Evolutionary conservation across 2,113 vertebrate genomes (phyloP), one percentile per base, ranked within the genome.

Genomic region (Paratilapia polleni): DNA sequence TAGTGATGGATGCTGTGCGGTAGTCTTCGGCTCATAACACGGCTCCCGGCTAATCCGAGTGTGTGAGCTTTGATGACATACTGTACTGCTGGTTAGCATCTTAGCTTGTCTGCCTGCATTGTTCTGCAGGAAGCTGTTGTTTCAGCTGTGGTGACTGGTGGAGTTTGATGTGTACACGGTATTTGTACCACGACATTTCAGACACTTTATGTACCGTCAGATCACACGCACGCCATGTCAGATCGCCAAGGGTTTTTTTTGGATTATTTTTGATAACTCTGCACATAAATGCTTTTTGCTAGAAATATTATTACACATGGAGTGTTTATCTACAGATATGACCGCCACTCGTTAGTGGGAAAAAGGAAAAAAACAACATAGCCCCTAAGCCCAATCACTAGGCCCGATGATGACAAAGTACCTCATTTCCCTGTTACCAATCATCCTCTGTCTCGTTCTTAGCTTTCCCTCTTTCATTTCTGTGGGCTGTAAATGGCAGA

Each of bases 401-500:
- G 78, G 85, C 78, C 74, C 84, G 41, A 91, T 92, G 80, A 91
- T 94, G 93, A 94, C 93, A 94, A 93, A 93, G 91, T 87, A 88
- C 84, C 93, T 93, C 82, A 92, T 94, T 94, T 94, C 93, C 92
- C 90, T 90, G 88, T 89, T 90, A 92, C 89, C 90, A 92, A 89
- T 92, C 88, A 92, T 87, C 84, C 83, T 82, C 86, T 90, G 89
- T 90, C 87, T 81, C 61, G 74, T 87, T 82, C 61, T 73, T 9
- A 75, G 90, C 87, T 0, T 89, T 92, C 93, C 94, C 88, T 90
- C 87, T 89, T 95, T 97, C 86, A 89, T 87, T 91, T 94, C 88
- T 93, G 89, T 95, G 90, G 86, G 94, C 95, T 96, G 94, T 94
- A 96, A 96, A 96, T 94, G 94, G 96, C 92, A 96, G 95, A 91